Evolutionary conservation across 2,888 invertebrate species (phyloP).

Genomic region (Apodemia zela): DNA sequence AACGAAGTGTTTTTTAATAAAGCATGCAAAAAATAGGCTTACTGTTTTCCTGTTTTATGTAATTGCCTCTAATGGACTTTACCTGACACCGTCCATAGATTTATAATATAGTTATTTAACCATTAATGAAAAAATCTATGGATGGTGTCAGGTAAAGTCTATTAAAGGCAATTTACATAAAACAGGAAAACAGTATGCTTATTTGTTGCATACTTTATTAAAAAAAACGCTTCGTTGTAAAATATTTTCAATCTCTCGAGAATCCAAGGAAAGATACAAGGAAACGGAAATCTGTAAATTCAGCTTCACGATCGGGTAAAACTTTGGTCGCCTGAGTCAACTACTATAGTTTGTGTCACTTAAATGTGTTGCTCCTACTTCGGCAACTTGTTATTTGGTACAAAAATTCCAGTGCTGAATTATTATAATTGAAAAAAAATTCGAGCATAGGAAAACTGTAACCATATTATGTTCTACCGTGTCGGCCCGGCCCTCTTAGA

Average conservation of each 20-base stretch:
- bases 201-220: neutral
- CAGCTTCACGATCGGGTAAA: conserved; percentile 16
- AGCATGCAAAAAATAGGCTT: neutral
- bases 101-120: no score
- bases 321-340: conserved; percentile 16
- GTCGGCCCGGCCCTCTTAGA: no score
- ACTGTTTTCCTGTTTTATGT: neutral
- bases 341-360: conserved; percentile 16
- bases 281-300: conserved; percentile 17
- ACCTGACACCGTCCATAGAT: no score
- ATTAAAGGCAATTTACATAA: neutral
- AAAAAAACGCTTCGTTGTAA: neutral
- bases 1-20: neutral
- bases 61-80: neutral
- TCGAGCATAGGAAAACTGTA: no score
- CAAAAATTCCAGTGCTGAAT: neutral
- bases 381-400: neutral
- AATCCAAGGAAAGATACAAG: conserved; percentile 6
- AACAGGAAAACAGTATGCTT: neutral
- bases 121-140: no score
- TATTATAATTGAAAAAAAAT: neutral
- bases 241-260: conserved; percentile 5
- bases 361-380: neutral
- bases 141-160: no score
- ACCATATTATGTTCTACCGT: no score